These are phyloP conservation scores for Pherbina coryleti DNA, from an alignment of 2,888 invertebrate genomes.

Conservation along the genomic window DNA sequence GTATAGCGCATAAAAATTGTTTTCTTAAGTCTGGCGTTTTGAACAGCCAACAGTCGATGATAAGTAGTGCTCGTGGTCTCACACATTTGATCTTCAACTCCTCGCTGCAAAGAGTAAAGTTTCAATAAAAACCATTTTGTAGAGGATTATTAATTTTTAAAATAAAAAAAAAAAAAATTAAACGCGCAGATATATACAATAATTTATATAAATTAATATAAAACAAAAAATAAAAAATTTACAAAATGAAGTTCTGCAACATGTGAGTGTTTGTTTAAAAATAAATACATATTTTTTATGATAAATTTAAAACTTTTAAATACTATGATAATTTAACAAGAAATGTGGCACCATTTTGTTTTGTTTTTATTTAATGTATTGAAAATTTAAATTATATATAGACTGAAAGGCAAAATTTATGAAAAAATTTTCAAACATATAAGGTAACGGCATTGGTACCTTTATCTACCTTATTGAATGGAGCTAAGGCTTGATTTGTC, in stretches of 20 bases:
- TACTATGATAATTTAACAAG: neutral
- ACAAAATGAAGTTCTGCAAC: slow-evolving; percentile 64
- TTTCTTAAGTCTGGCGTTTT: slow-evolving; percentile 53
- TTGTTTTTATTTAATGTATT: too few relatives aligned
- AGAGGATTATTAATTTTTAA: neutral
- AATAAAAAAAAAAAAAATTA: slow-evolving; percentile 15
- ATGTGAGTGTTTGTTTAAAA: slow-evolving; percentile 59
- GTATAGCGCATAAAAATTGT: slow-evolving; percentile 45
- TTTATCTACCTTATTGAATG: too few relatives aligned
- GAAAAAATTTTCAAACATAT: too few relatives aligned
- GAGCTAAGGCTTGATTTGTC: too few relatives aligned
- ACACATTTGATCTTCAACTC: slow-evolving; percentile 51
- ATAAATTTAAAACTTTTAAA: neutral
- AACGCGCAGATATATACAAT: neutral
- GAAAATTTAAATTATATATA: too few relatives aligned
- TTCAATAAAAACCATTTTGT: neutral
- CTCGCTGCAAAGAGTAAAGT: slow-evolving; percentile 15
- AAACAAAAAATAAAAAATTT: slow-evolving; percentile 38
- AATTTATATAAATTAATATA: neutral
- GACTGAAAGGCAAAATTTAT: too few relatives aligned
- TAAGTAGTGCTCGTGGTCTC: slow-evolving; percentile 60
- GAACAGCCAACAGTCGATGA: slow-evolving; percentile 56
- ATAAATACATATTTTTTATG: too few relatives aligned
- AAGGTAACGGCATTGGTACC: too few relatives aligned
- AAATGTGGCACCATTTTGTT: neutral